Base-by-base conservation (phyloP, 2,797 vertebrate genomes). In the Aulostomus chinensis region DNA sequence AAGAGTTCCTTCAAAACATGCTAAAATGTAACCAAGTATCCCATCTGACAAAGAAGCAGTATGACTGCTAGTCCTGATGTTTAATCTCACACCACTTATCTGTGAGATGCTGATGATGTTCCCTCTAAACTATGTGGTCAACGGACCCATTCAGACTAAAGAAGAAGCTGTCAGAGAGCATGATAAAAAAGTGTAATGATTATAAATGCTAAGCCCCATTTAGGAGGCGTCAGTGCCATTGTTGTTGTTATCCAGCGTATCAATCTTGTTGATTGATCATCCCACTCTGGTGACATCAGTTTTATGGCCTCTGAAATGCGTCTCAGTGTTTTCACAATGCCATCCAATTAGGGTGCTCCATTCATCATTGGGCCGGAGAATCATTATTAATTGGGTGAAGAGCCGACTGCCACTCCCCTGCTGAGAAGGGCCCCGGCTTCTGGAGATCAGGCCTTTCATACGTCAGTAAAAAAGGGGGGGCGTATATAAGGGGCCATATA, bases 251-350 rank as follows among this genome's bases (percentile, higher is more conserved):
- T 85, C 85, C 85, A 78, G 74, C 73, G 57, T 73, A 88, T 88
- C 84, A 86, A 89, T 92, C 91, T 86, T 88, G 73, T 86, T 92
- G 91, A 93, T 93, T 88, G 89, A 93, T 91, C 85, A 83, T 80
- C 74, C 45, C 55, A 50, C 83, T 82, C 78, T 2, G 48, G 77
- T 88, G 86, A 89, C 88, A 88, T 84, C 81, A 76, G 80, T 89
- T 90, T 89, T 86, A 90, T 88, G 87, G 89, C 83, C 90, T 83
- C 76, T 78, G 84, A 88, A 85, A 91, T 84, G 77, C 71, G 55
- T 81, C 86, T 83, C 86, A 86, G 86, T 91, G 90, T 90, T 90
- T 90, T 87, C 88, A 90, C 89, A 90, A 90, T 90, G 88, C 87
- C 84, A 77, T 88, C 88, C 91, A 91, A 92, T 93, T 91, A 93